Percentiles rank a stretch among this genome's conserved stretches.
Conservation (phyloP, 2,888 invertebrate species). For the Corythucha ciliata region DNA sequence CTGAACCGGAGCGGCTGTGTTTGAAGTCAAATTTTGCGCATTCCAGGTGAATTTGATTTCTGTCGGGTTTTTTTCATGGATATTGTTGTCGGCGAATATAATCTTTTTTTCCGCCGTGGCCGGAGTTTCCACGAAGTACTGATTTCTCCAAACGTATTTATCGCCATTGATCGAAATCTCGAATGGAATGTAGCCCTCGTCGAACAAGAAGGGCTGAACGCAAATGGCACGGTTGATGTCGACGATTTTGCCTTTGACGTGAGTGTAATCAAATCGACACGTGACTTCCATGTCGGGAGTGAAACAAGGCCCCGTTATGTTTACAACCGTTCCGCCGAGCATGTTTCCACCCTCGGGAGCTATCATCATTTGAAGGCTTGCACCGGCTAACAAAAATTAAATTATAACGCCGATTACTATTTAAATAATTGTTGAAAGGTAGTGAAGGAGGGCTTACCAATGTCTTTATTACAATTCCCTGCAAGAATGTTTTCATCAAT, state of each 20-base stretch:
- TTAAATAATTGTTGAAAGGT: neutral
- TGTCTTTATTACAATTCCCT: constrained; percentile 87
- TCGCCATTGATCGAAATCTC: constrained; percentile 75
- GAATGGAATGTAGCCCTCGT: constrained; percentile 80
- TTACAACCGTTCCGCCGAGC: constrained; percentile 93
- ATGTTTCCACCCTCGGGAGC: constrained; percentile 95
- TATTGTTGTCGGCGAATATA: constrained; percentile 62
- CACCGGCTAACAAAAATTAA: constrained; percentile 55
- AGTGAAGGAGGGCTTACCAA: constrained; percentile 48
- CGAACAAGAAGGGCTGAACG: constrained; percentile 75
- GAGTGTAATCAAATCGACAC: constrained; percentile 75
- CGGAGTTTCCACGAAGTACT: constrained; percentile 86
- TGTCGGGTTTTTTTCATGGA: constrained; percentile 62
- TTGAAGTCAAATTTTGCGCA: constrained; percentile 72
- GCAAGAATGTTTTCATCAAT: constrained; percentile 89
- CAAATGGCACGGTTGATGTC: constrained; percentile 79
- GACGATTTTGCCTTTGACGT: constrained; percentile 66
- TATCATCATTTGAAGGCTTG: constrained; percentile 71
- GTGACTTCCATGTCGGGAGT: constrained; percentile 62
- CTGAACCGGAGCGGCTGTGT: constrained; percentile 62
- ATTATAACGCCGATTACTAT: neutral
- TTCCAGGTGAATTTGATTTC: constrained; percentile 76
- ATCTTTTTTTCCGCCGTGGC: constrained; percentile 77
- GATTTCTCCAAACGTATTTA: constrained; percentile 79
- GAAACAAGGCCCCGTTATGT: constrained; percentile 94